Base-by-base conservation (phyloP, 2,888 invertebrate genomes). In the Syrista parreyssii region DNA sequence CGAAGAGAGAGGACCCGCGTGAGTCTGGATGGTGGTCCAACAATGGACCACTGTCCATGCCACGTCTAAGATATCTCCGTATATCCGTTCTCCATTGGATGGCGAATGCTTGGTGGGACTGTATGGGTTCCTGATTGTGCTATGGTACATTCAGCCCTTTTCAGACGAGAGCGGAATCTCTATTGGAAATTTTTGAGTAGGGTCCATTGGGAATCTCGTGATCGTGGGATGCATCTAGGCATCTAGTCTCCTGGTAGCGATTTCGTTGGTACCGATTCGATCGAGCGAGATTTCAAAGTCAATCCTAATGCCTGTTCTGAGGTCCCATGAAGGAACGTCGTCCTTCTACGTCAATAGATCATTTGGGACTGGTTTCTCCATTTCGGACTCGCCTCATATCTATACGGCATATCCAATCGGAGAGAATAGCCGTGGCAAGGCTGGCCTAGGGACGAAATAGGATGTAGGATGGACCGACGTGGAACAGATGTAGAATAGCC, bases 381-480 rank as follows among this genome's bases (percentile, higher is more conserved):
- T 84, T 84, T 83, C 79, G 83, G 80, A 80, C 79, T 79, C 69
- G 71, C 79, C 68, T 78, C 68, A 80, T 83, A 84, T 83, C 81
- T 83, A 79, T 83, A 81, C 77, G 79, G 84, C 83, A 84, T 84
- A 82, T 84, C 83, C 83, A 85, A 84, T 84, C 83, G 85, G 78
- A 80, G 79, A 80, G 83, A 84, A 85, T 82, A 79, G 82, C 82
- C 82, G 82, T 78, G 80, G 80, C 80, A 81, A 82, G 80, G 78
- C 80, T 78, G 82, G 78, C 79, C 78, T 76, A 77, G 72, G 78
- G 78, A 79, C 32, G 78, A 76, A 68, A 32, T 33, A 68, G 75
- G 55, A 40, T 30, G 68, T 34, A 75, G 75, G 75, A 34, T n/a
- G 68, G 69, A 73, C 78, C 55, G 71, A 72, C 75, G 75, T 75